Conservation (phyloP, 2,797 vertebrate species). For the Remorina albescens region DNA sequence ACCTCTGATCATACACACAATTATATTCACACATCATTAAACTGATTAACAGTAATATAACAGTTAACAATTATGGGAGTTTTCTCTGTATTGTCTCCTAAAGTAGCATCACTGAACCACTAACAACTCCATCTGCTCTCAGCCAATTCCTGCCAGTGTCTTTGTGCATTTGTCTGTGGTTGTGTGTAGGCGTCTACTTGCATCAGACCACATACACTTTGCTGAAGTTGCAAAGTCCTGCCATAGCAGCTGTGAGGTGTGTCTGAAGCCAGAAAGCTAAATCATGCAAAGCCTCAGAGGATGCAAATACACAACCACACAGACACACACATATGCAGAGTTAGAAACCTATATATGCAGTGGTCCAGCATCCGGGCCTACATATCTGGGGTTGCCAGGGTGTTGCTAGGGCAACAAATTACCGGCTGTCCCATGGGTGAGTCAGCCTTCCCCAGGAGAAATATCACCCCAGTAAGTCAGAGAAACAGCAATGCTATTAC, state of each 20-base stretch:
- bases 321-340: constrained; percentile 6
- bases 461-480: constrained; percentile 70
- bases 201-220: constrained; percentile 63
- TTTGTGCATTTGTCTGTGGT: neutral
- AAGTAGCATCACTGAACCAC: constrained; percentile 46
- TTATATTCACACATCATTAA: constrained; percentile 5
- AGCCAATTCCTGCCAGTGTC: constrained; percentile 33
- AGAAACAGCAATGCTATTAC: constrained; percentile 68
- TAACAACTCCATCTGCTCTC: constrained; percentile 67
- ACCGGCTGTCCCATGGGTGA: constrained; percentile 70
- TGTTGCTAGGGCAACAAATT: constrained; percentile 79
- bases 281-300: constrained; percentile 48
- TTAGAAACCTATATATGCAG: constrained; percentile 24
- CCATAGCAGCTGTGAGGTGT: constrained; percentile 59
- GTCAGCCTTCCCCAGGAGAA: constrained; percentile 72
- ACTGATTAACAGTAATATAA: neutral
- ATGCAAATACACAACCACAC: constrained; percentile 1
- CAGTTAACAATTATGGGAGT: constrained; percentile 15
- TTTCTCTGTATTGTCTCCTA: constrained; percentile 33
- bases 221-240: constrained; percentile 75
- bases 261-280: constrained; percentile 58
- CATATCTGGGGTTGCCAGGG: constrained; percentile 51
- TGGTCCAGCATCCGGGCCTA: constrained; percentile 33
- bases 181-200: constrained; percentile 44
- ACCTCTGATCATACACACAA: neutral